Conservation (phyloP, 2,113 vertebrate species). For the Microcebus griseorufus region DNA sequence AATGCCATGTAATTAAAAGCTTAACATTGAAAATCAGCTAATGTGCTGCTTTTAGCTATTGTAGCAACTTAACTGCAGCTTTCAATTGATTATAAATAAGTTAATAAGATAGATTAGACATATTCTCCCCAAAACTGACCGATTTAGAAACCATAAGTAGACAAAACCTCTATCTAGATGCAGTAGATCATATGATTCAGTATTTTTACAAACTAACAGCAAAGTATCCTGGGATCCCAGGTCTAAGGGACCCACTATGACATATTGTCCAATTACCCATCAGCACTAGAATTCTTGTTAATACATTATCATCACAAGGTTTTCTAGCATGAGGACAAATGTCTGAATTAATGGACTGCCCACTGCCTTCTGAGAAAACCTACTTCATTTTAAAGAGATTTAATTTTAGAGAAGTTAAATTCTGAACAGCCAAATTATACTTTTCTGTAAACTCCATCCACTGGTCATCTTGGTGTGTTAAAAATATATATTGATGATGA, state of each 20-base stretch:
- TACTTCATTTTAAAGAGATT: neutral
- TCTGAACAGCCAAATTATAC: neutral
- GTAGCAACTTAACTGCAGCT: neutral
- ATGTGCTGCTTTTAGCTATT: neutral
- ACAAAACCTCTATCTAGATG: neutral
- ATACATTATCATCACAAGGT: neutral
- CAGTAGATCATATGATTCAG: neutral
- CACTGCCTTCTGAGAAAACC: neutral
- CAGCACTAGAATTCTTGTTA: neutral
- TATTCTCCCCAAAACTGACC: neutral
- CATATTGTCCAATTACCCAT: neutral
- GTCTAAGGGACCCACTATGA: too few species aligned
- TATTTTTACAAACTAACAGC: neutral
- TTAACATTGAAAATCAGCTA: neutral
- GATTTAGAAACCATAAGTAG: neutral
- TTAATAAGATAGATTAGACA: neutral
- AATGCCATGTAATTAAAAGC: neutral
- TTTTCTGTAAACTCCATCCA: neutral
- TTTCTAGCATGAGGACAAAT: neutral
- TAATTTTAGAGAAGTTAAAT: neutral
- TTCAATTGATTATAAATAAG: neutral
- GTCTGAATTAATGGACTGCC: neutral
- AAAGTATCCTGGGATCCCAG: neutral
- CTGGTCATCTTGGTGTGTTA: neutral
- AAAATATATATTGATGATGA: neutral